Conservation (phyloP, 1,140 invertebrate species). For the Venustaconcha ellipsiformis region DNA sequence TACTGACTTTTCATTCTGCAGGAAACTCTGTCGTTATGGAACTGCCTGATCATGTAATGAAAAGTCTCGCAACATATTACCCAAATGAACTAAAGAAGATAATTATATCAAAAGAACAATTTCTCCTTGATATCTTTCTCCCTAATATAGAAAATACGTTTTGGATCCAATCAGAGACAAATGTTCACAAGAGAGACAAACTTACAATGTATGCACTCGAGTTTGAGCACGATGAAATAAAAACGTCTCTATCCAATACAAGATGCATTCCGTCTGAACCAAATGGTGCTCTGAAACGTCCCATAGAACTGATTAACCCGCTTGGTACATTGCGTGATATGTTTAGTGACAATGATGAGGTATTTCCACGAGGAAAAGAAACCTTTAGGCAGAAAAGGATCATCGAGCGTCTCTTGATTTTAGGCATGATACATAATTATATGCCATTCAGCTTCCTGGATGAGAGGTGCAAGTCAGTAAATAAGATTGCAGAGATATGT, state of each 20-base stretch:
- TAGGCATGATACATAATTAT: conserved; percentile 36
- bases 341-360: conserved; percentile 11
- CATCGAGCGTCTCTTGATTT: conserved; percentile 8
- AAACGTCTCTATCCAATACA: neutral
- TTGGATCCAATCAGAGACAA: neutral
- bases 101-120: conserved; percentile 14
- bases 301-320: conserved; percentile 18
- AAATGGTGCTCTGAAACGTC: conserved; percentile 6
- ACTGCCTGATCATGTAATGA: conserved; percentile 11
- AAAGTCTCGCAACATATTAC: conserved; percentile 10
- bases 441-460: conserved; percentile 22
- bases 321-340: neutral
- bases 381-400: conserved; percentile 10
- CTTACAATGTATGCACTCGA: conserved; percentile 9
- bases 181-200: neutral
- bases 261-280: conserved; percentile 27
- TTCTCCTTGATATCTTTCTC: conserved; percentile 26
- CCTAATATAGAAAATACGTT: conserved; percentile 19
- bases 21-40: conserved; percentile 3
- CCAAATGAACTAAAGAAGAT: conserved; percentile 5
- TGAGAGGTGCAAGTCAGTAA: conserved; percentile 31
- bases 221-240: neutral
- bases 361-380: conserved; percentile 4
- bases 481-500: conserved; percentile 14
- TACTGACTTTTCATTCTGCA: neutral